These are phyloP conservation scores for Sympetrum striolatum DNA, from an alignment of 2,888 invertebrate genomes.

Conservation along the genomic window DNA sequence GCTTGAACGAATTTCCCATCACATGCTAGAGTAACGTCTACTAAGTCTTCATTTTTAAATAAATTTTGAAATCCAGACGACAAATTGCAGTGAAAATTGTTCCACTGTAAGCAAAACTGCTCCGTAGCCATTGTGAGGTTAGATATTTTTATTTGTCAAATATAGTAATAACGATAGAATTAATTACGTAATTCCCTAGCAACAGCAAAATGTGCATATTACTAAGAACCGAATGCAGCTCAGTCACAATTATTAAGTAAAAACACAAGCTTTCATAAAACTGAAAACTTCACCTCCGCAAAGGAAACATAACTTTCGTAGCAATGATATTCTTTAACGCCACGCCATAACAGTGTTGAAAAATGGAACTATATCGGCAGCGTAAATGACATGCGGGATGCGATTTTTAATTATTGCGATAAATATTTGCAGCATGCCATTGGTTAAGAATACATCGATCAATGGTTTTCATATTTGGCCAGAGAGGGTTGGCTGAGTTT, in stretches of 20 bases:
- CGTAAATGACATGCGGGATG: conserved; percentile 42
- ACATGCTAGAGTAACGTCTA: conserved; percentile 78
- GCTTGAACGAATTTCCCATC: conserved; percentile 79
- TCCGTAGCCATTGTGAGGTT: conserved; percentile 58
- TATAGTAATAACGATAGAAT: conserved; percentile 17
- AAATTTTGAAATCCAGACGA: conserved; percentile 75
- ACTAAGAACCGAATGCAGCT: neutral
- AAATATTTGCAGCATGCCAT: conserved; percentile 21
- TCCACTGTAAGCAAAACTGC: conserved; percentile 79
- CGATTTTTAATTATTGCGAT: conserved; percentile 27
- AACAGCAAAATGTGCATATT: conserved; percentile 1
- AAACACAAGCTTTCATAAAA: conserved; percentile 44
- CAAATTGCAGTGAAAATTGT: conserved; percentile 79
- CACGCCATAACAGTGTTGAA: conserved; percentile 41
- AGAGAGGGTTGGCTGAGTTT: neutral
- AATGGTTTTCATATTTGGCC: neutral
- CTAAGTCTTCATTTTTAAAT: conserved; percentile 74
- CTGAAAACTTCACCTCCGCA: conserved; percentile 36
- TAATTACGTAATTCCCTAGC: neutral
- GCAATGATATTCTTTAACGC: conserved; percentile 44
- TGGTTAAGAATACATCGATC: conserved; percentile 29
- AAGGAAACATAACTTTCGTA: conserved; percentile 33
- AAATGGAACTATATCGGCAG: conserved; percentile 35
- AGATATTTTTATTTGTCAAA: conserved; percentile 31
- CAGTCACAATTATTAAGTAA: conserved; percentile 23